Base-by-base conservation (phyloP, 1,140 invertebrate genomes). In the Procambarus virginalis region DNA sequence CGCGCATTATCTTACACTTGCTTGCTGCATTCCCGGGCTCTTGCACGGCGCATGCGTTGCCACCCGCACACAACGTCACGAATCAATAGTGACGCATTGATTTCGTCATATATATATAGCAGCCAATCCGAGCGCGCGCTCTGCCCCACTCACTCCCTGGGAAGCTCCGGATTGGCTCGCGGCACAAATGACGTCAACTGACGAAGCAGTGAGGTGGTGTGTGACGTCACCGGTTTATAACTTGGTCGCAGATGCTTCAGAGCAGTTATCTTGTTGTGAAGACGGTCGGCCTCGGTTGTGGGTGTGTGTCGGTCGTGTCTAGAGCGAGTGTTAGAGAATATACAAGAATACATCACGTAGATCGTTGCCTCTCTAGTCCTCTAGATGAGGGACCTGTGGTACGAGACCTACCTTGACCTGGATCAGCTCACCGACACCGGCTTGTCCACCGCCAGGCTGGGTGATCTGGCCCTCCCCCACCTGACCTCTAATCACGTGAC, bases 231-330 rank as follows among this genome's bases (percentile, higher is more conserved):
- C 10, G 46, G 9, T 89, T 84, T 89, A 89, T 89, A 88, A 84
- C 81, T 78, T 84, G 80, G 68, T 73, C 58, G 81, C 88, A 89
- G 81, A 84, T 68, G 81, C 68, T 84, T 84, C n/a, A 79, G 75
- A 83, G 88, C 80, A 89, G 88, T 89, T 89, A 89, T 89, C 88
- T 84, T 89, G 88, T 89, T 89, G 88, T 89, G 88, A 89, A 89
- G 88, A 89, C 88, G 88, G 88, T 83, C 80, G 88, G 82, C 88
- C 34, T 89, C 88, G 88, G 88, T 89, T 83, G 88, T 89, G 81
- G 73, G 88, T 89, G 88, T 89, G 88, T 84, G 88, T 84, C 80
- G 49, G 86, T 89, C 80, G 80, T 83, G 86, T 22, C 78, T 77
- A 75, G 79, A 83, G 80, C 70, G 78, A 58, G 79, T 89, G 86